Percentiles rank a stretch among this genome's conserved stretches.
Conservation (phyloP, 37 sponge, comb jelly and placozoan genomes). For the Cladorhizidae sp. region DNA sequence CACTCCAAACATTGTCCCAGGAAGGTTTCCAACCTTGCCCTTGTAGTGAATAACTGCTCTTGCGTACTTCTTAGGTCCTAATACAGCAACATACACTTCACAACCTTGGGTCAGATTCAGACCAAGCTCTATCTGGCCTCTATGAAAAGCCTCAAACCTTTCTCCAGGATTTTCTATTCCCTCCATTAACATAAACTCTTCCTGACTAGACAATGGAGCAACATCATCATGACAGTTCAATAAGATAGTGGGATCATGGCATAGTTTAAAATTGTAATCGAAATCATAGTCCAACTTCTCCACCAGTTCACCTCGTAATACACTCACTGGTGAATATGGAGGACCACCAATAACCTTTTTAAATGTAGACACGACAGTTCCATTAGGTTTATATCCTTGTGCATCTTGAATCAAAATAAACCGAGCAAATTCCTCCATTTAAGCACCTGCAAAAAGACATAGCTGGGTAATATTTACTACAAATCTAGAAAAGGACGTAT, state of each 20-base stretch:
- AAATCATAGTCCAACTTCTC: slow-evolving; percentile 6
- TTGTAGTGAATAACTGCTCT: slow-evolving; percentile 18
- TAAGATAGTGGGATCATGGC: slow-evolving; percentile 1
- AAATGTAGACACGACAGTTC: not conserved
- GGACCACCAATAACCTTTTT: too few relatives aligned
- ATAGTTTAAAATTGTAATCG: slow-evolving; percentile 8
- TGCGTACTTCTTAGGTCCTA: not conserved
- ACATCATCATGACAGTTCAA: not conserved
- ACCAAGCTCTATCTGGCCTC: slow-evolving; percentile 24
- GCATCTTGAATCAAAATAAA: not conserved
- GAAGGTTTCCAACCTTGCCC: slow-evolving; percentile 11
- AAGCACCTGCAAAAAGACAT: too few relatives aligned
- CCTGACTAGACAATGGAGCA: slow-evolving; percentile 9
- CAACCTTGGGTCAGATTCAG: slow-evolving; percentile 19
- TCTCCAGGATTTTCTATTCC: slow-evolving; percentile 9
- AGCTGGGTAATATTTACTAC: too few relatives aligned
- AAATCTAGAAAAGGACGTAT: too few relatives aligned
- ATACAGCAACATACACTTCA: slow-evolving; percentile 25
- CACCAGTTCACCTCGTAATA: slow-evolving; percentile 32
- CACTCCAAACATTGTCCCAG: slow-evolving; percentile 41
- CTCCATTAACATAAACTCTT: slow-evolving; percentile 20
- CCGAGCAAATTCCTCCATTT: too few relatives aligned
- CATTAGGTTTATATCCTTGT: not conserved
- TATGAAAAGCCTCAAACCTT: slow-evolving; percentile 6
- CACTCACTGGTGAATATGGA: not conserved